These are phyloP conservation scores for Tenrec ecaudatus DNA, from an alignment of 2,113 vertebrate genomes.

Conservation along the genomic window DNA sequence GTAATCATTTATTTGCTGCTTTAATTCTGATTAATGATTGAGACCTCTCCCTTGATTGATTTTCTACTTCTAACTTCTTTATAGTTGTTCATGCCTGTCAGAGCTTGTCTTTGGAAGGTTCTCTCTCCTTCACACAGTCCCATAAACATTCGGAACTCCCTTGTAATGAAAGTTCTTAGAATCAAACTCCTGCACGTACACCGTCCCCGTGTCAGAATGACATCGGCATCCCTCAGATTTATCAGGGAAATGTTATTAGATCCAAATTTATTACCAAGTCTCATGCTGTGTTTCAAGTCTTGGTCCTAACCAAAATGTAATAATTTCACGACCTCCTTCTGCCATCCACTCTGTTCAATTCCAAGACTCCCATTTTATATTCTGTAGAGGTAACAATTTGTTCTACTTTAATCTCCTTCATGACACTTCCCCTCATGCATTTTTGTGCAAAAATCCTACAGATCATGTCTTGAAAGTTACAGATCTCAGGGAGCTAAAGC, in stretches of 20 bases:
- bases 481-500: neutral
- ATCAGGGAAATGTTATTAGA: neutral
- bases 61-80: slow-evolving; percentile 48
- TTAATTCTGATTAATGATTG: slow-evolving; percentile 67
- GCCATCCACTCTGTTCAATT: neutral
- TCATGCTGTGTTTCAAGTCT: neutral
- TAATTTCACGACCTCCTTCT: neutral
- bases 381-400: neutral
- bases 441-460: neutral
- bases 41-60: slow-evolving; percentile 55
- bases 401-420: slow-evolving; percentile 1
- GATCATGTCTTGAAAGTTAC: neutral
- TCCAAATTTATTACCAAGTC: neutral
- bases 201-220: neutral
- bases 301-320: slow-evolving; percentile 1
- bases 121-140: neutral
- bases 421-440: neutral
- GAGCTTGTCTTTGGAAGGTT: slow-evolving; percentile 45
- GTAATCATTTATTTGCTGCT: slow-evolving; percentile 47
- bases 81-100: slow-evolving; percentile 14
- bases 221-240: neutral
- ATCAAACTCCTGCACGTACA: neutral
- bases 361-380: neutral
- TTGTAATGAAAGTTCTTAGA: neutral
- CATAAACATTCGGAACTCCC: neutral